Percentiles rank a stretch among this genome's conserved stretches.
Conservation (phyloP, 2,888 invertebrate species). For the Antitype chi region DNA sequence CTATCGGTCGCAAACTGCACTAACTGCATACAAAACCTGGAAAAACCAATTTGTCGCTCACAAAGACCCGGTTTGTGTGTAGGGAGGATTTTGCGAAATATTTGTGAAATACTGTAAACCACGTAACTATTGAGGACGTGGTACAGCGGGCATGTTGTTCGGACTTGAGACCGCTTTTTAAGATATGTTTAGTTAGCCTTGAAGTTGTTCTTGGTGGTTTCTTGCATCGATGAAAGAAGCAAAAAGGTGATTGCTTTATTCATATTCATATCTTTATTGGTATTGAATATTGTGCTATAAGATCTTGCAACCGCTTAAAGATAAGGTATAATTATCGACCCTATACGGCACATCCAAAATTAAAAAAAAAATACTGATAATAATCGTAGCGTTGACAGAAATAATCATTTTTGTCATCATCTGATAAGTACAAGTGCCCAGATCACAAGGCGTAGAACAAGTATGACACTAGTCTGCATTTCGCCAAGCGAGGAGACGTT, state of each 20-base stretch:
- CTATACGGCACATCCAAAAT: background rate
- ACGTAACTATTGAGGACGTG: constrained; percentile 38
- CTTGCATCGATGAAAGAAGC: background rate
- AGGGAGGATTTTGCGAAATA: constrained; percentile 75
- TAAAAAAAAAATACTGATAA: background rate
- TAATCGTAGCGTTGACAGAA: background rate
- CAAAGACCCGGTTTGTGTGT: constrained; percentile 74
- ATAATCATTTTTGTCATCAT: background rate
- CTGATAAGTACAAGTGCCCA: background rate
- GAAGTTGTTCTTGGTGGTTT: background rate
- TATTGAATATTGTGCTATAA: background rate
- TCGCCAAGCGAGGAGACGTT: background rate
- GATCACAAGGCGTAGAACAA: no score
- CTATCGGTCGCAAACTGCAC: constrained; percentile 51
- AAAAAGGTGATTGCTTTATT: background rate
- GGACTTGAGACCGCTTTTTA: constrained; percentile 6
- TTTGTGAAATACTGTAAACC: constrained; percentile 65
- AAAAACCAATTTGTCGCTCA: constrained; percentile 78
- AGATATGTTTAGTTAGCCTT: background rate
- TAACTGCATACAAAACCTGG: constrained; percentile 67
- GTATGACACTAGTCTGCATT: background rate
- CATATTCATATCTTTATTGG: background rate
- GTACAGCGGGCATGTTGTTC: background rate
- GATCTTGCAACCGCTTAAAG: background rate
- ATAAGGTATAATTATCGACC: background rate